These are phyloP conservation scores for Dendrolimus pini DNA, from an alignment of 2,888 invertebrate genomes.

Conservation along the genomic window DNA sequence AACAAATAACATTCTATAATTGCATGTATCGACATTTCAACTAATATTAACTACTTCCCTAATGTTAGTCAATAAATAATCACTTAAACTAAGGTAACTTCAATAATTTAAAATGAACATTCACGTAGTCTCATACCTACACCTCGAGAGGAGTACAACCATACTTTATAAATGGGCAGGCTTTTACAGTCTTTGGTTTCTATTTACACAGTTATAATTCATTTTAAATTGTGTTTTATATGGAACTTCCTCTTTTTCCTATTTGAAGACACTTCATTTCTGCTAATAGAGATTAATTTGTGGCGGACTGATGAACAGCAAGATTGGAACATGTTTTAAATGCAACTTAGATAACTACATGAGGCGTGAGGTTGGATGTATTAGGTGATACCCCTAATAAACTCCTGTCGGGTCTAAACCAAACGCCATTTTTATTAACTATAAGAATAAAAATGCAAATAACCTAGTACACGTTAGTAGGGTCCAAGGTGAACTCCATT, in stretches of 20 bases:
- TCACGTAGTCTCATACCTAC: slow-evolving; percentile 21
- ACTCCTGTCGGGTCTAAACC: slow-evolving; percentile 55
- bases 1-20: background rate
- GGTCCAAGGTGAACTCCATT: slow-evolving; percentile 34
- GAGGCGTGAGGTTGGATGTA: slow-evolving; percentile 1
- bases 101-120: slow-evolving; percentile 61
- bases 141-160: slow-evolving; percentile 39
- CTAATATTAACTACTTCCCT: slow-evolving; percentile 30
- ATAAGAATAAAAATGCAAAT: slow-evolving; percentile 20
- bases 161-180: slow-evolving; percentile 36
- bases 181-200: slow-evolving; percentile 68
- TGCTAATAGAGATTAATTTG: slow-evolving; percentile 55
- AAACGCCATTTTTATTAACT: slow-evolving; percentile 40
- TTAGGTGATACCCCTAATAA: slow-evolving; percentile 26
- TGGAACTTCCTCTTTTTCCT: slow-evolving; percentile 57
- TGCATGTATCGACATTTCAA: slow-evolving; percentile 6
- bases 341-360: slow-evolving; percentile 9
- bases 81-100: slow-evolving; percentile 70
- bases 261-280: slow-evolving; percentile 58
- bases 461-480: slow-evolving; percentile 48
- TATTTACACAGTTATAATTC: slow-evolving; percentile 50
- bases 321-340: slow-evolving; percentile 30
- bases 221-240: slow-evolving; percentile 17
- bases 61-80: slow-evolving; percentile 69
- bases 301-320: slow-evolving; percentile 48